Evolutionary conservation across 53 echinoderm and acorn worm species (phyloP).

Genomic region (Glandiceps talaboti): DNA sequence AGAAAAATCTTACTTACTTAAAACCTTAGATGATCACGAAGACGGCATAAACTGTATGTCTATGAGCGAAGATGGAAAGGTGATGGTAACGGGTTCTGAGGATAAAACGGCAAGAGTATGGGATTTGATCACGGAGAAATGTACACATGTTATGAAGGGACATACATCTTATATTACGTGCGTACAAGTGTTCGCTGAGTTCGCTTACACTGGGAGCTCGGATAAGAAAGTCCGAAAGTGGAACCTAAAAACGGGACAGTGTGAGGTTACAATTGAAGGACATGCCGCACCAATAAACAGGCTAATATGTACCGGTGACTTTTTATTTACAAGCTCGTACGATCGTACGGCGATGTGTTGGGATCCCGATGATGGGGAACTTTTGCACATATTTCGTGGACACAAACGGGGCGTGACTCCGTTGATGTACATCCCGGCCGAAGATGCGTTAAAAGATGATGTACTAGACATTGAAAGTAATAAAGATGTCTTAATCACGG

Average conservation of each 20-base stretch:
- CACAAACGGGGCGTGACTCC: constrained; percentile 84
- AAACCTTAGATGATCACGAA: constrained; percentile 60
- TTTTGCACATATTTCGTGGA: constrained; percentile 92
- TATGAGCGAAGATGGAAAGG: constrained; percentile 52
- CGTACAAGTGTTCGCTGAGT: constrained; percentile 60
- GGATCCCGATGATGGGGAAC: constrained; percentile 98
- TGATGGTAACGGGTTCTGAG: constrained; percentile 76
- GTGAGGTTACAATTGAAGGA: constrained; percentile 69
- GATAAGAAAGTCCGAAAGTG: constrained; percentile 84
- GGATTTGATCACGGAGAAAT: constrained; percentile 33
- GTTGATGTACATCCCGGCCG: constrained; percentile 97
- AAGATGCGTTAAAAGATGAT: constrained; percentile 90
- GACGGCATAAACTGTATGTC: constrained; percentile 83
- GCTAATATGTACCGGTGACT: constrained; percentile 93
- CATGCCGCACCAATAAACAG: constrained; percentile 77
- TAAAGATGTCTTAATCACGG: constrained; percentile 82
- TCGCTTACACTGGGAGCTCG: constrained; percentile 82
- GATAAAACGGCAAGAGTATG: constrained; percentile 74
- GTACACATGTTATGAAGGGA: constrained; percentile 38
- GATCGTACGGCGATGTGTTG: constrained; percentile 99
- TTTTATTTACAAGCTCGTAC: constrained; percentile 90
- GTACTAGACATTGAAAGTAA: constrained; percentile 87
- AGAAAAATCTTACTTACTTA: constrained; percentile 47
- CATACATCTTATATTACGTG: constrained; percentile 84
- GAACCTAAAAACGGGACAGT: constrained; percentile 42